Conservation (phyloP, 2,888 invertebrate genomes). For the Himalopsyche japonica region DNA sequence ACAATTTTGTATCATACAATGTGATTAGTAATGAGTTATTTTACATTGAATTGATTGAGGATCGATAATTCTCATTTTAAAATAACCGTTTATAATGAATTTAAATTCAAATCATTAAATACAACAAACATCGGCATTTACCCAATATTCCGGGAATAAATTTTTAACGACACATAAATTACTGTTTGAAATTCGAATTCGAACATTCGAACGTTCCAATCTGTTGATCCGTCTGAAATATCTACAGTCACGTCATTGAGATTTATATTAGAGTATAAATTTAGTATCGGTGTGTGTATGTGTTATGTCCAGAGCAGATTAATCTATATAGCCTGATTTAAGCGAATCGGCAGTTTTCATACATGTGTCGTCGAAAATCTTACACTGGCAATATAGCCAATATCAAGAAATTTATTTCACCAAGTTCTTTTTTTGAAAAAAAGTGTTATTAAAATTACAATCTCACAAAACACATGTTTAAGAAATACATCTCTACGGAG, state of each 20-base stretch:
- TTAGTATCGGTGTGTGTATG: not conserved
- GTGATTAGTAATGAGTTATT: too few relatives aligned
- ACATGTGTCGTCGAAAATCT: too few relatives aligned
- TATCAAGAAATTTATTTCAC: not conserved
- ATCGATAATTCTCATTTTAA: too few relatives aligned
- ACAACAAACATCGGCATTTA: not conserved
- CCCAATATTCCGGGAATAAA: not conserved
- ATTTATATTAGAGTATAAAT: not conserved
- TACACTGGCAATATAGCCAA: not conserved
- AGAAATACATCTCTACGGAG: too few relatives aligned
- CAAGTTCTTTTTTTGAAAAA: too few relatives aligned
- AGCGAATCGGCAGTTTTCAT: not conserved
- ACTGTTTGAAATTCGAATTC: not conserved
- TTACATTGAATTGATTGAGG: too few relatives aligned
- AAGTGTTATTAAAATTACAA: too few relatives aligned
- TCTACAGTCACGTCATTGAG: not conserved
- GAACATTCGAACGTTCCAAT: not conserved
- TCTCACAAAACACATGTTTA: too few relatives aligned
- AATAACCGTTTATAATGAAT: too few relatives aligned
- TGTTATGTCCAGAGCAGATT: not conserved
- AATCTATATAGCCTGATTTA: not conserved
- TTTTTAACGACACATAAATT: not conserved
- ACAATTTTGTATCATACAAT: not conserved
- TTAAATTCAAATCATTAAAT: too few relatives aligned
- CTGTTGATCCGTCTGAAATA: not conserved